Base-by-base conservation (phyloP, 2,797 vertebrate genomes). In the Malurus splendens region DNA sequence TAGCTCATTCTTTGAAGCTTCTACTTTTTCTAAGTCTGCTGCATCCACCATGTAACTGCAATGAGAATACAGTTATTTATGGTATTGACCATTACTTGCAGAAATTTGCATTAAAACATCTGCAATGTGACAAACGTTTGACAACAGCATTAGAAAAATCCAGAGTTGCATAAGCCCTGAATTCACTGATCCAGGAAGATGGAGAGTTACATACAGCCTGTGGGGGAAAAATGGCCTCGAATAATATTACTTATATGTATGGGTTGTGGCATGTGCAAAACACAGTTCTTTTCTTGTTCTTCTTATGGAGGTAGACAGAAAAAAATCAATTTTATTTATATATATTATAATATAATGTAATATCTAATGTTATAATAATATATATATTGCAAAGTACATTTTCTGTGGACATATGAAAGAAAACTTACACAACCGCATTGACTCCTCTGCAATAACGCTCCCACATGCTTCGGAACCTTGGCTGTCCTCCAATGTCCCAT, bases 21-120 rank as follows among this genome's bases (percentile, higher is more conserved):
- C 96, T 77, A 97, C 95, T 95, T 97, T 97, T 90, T 96, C 96
- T 74, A 96, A 60, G 90, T 97, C 96, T 91, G 96, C 96, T 76
- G 96, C 96, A 95, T 97, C 96, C 86, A 97, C 96, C 96, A 97
- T 97, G 82, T 97, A 97, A 82, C 96, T 97, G 92, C 71, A 95
- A 93, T 1, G 1, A 47, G 25, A 89, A 92, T 17, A 81, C 1
- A 56, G 11, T 59, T 59, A 87, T 30, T 85, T 47, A 65, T 18
- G 15, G 10, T 54, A 89, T 27, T 79, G 51, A 45, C 36, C 33
- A 79, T 14, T 73, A 50, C n/a, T 55, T 47, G 65, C 4, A 82
- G 41, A 65, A 88, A 93, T 44, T 32, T 45, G 39, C 50, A 73
- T 30, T 71, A 77, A 76, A 94, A 71, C 32, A 79, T 18, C 25